phyloP scores from a whole-genome alignment of 2,113 vertebrate genomes.

The Poeciliopsis retropinna region DNA sequence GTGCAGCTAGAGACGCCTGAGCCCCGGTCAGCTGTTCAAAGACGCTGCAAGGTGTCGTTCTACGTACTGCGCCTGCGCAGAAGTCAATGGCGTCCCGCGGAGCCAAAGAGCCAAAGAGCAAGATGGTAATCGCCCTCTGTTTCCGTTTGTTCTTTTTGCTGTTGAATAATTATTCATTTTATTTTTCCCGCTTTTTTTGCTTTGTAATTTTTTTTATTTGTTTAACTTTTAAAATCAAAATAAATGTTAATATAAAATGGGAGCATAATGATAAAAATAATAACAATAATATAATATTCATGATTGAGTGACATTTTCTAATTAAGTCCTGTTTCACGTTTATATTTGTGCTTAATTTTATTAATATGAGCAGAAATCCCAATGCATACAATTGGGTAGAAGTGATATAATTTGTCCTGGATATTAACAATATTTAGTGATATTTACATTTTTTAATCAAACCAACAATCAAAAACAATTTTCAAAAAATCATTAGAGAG shows the following conservation, averaged over 20 bases:
- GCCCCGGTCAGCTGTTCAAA: constrained; percentile 32
- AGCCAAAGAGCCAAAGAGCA: constrained; percentile 2
- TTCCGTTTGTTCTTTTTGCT: constrained; percentile 13
- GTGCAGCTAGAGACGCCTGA: constrained; percentile 9
- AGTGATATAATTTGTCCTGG: too few species aligned
- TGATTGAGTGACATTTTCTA: neutral
- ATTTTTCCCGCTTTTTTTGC: neutral
- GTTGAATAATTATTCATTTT: neutral
- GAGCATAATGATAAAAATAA: neutral
- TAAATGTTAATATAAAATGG: neutral
- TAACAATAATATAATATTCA: neutral
- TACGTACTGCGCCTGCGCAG: constrained; percentile 41
- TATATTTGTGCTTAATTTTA: too few species aligned
- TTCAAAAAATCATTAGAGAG: too few species aligned
- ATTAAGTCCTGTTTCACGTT: too few species aligned
- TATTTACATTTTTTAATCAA: too few species aligned
- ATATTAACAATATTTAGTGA: too few species aligned
- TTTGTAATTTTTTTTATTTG: neutral
- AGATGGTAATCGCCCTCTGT: neutral
- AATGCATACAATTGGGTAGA: too few species aligned
- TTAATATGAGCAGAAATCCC: too few species aligned
- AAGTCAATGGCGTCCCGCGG: neutral
- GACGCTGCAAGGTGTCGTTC: neutral
- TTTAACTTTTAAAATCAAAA: neutral
- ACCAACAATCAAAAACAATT: too few species aligned